Evolutionary conservation across 2,888 invertebrate genomes (phyloP).

Genomic region (Acleris laterana): DNA sequence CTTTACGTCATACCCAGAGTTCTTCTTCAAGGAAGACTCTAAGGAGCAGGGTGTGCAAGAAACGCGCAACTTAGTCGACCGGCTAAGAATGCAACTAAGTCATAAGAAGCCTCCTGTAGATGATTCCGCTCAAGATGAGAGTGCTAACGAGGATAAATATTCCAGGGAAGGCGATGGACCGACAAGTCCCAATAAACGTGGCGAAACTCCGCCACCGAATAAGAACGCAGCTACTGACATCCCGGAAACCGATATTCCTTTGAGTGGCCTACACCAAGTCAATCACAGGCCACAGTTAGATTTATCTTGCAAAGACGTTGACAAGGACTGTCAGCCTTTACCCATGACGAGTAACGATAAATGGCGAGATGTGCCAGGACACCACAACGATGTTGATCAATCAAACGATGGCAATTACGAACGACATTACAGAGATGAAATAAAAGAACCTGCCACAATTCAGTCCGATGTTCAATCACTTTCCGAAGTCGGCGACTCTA

Average conservation of each 20-base stretch:
- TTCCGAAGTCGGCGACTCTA: conserved; percentile 68
- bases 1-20: conserved; percentile 87
- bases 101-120: conserved; percentile 86
- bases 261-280: conserved; percentile 48
- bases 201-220: conserved; percentile 48
- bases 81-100: conserved; percentile 89
- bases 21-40: conserved; percentile 90
- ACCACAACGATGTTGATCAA: conserved; percentile 52
- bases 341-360: conserved; percentile 62
- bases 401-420: conserved; percentile 61
- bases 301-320: conserved; percentile 48
- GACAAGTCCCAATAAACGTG: conserved; percentile 54
- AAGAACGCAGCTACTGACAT: conserved; percentile 47
- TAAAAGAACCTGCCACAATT: conserved; percentile 59
- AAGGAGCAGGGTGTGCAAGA: conserved; percentile 92
- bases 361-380: conserved; percentile 57
- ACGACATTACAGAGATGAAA: conserved; percentile 60
- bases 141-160: conserved; percentile 55
- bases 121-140: conserved; percentile 70
- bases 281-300: conserved; percentile 53
- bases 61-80: conserved; percentile 93
- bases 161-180: conserved; percentile 48
- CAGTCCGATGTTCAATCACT: conserved; percentile 63
- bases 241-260: conserved; percentile 43
- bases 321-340: conserved; percentile 55